These are phyloP conservation scores for Coccyzus lansbergi DNA, from an alignment of 2,797 vertebrate genomes.

Conservation along the genomic window DNA sequence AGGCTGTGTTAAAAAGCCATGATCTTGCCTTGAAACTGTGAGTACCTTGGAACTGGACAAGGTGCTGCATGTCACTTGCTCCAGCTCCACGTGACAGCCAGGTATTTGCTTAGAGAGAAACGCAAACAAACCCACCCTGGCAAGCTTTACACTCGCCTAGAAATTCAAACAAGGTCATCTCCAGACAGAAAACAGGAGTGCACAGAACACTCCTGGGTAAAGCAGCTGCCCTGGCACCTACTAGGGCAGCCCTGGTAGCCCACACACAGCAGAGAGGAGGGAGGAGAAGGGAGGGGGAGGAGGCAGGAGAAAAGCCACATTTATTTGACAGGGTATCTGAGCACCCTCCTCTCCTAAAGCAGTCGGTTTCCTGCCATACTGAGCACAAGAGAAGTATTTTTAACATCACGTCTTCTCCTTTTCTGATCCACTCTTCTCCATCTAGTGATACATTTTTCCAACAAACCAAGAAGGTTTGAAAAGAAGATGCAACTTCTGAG, in stretches of 20 bases:
- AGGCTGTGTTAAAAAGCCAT: not conserved
- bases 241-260: not conserved
- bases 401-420: not conserved
- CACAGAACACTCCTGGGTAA: not conserved
- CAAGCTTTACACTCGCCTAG: accelerated
- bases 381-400: not conserved
- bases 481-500: not conserved
- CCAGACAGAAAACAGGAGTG: not conserved
- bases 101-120: not conserved
- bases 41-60: not conserved
- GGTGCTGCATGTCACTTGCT: not conserved
- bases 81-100: not conserved
- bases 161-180: not conserved
- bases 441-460: not conserved
- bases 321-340: not conserved
- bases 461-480: not conserved
- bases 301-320: not conserved
- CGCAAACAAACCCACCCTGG: not conserved
- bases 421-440: not conserved
- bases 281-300: not conserved
- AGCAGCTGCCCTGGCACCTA: not conserved
- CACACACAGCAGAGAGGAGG: not conserved
- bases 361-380: not conserved
- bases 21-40: not conserved
- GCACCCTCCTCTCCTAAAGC: not conserved